These are phyloP conservation scores for Oryzias celebensis DNA, from an alignment of 2,113 vertebrate genomes.

Conservation along the genomic window DNA sequence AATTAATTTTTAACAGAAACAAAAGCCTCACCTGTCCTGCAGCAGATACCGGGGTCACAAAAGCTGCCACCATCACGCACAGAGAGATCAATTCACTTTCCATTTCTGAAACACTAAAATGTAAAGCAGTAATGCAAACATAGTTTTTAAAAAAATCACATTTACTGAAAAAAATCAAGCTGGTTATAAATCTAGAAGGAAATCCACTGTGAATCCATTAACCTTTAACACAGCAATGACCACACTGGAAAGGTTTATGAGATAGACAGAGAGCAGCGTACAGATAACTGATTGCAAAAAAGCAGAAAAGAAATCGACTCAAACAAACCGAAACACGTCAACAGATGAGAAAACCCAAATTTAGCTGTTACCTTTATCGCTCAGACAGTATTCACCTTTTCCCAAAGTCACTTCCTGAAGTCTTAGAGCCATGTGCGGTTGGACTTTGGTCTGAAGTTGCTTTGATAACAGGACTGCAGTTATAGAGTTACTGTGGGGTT, in stretches of 20 bases:
- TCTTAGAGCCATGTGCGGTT: constrained; percentile 20
- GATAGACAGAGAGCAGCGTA: too few relatives aligned
- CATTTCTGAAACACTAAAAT: constrained; percentile 71
- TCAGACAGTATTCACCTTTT: background rate
- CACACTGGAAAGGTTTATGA: too few relatives aligned
- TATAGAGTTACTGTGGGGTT: background rate
- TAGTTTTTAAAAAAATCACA: background rate
- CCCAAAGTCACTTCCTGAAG: constrained; percentile 49
- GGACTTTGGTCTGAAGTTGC: constrained; percentile 56
- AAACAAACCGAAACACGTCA: background rate
- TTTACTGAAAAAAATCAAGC: background rate
- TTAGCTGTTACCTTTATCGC: constrained; percentile 37
- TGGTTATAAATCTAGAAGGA: too few relatives aligned
- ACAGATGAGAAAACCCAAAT: background rate
- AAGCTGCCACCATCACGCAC: constrained; percentile 19
- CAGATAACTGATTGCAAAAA: background rate
- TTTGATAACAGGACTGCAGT: constrained; percentile 26
- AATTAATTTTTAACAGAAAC: background rate
- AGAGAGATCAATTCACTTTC: constrained; percentile 52
- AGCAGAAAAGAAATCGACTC: background rate
- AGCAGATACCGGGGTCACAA: constrained; percentile 40
- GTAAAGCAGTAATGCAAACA: background rate
- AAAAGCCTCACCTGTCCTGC: constrained; percentile 37
- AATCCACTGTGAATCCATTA: too few relatives aligned
- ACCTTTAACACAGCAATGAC: too few relatives aligned